Evolutionary conservation across 2,113 vertebrate genomes (phyloP), one percentile per base, ranked within the genome.

Genomic region (Lethenteron reissneri): DNA sequence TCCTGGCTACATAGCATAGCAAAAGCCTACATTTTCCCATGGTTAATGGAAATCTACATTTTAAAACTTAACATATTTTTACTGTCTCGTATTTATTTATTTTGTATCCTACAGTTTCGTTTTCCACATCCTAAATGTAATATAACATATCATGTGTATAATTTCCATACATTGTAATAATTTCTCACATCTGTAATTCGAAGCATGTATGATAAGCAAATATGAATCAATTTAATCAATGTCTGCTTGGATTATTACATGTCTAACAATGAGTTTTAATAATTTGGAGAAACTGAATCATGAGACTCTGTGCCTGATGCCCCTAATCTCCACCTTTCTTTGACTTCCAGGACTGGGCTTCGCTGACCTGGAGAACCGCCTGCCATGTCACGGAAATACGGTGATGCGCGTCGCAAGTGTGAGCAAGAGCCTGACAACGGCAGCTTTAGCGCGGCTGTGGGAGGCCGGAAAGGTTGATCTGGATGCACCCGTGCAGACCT

Each of bases 401-500:
- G 80, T 96, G 70, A 87, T 97, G 89, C 82, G 92, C 57, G 89
- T 99, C 4, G 94, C 92, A 73, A 99, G 94, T 74, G 88, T 99
- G 81, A 97, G 94, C 83, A 99, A 99, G 76, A 83, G 89, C 69
- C 85, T 99, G 21, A 94, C 92, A 1, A 84, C 88, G 77, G 81
- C 87, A 59, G 92, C 92, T 75, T 82, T 85, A 59, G 89, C 87
- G 13, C 88, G 85, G 69, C n/a, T 95, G 11, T 91, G 86, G 81
- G 88, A 95, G 75, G 83, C 87, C 9, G 89, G 88, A 9, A 90
- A 85, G 72, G 79, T 99, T 72, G 85, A 99, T 76, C 85, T 96
- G 0, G 94, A 99, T 75, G 79, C 80, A 41, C 86, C 92, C 0
- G 86, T 99, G 74, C 94, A 97, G 77, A 85, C 86, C 74, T 96